A percentile compares a stretch with the other conserved stretches of the same genome.
These are phyloP conservation scores for Microctenopoma stevenorrisi DNA, from an alignment of 2,797 vertebrate species.

Conservation along the genomic window DNA sequence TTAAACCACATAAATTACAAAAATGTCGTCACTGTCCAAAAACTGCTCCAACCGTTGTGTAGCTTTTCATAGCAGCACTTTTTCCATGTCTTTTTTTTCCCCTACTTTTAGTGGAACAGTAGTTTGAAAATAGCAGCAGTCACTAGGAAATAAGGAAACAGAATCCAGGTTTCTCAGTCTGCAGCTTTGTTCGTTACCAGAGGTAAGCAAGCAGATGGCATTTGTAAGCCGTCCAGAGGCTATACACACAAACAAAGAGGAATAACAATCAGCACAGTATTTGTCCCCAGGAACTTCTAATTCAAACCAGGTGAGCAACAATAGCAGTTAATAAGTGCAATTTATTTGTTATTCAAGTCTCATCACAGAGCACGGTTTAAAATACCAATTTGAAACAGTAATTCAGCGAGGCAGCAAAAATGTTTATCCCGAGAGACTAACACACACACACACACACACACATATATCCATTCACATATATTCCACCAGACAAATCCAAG, in stretches of 20 bases:
- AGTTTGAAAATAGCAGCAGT: conserved; percentile 3
- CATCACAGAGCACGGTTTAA: conserved; percentile 68
- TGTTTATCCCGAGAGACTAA: conserved; percentile 68
- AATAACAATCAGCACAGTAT: conserved; percentile 71
- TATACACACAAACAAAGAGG: conserved; percentile 42
- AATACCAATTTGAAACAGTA: conserved; percentile 77
- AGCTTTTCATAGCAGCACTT: background rate
- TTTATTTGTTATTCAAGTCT: conserved; percentile 75
- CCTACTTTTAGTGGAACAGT: background rate
- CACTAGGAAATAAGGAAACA: conserved; percentile 2
- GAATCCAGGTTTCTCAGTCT: conserved; percentile 6
- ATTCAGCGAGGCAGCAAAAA: conserved; percentile 74
- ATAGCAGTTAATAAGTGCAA: conserved; percentile 77
- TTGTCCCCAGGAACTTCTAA: conserved; percentile 72
- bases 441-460: conserved; percentile 48
- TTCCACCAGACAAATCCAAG: conserved; percentile 58
- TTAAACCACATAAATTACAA: background rate
- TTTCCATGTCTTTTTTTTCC: no score
- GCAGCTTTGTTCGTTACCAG: conserved; percentile 22
- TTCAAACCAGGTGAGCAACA: conserved; percentile 77
- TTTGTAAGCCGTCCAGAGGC: conserved; percentile 32
- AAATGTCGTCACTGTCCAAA: background rate
- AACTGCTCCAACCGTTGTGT: no score
- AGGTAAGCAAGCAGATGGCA: conserved; percentile 38
- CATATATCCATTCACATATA: conserved; percentile 43